phyloP scores from a whole-genome alignment of 2,797 vertebrate species.

The Sebastes minor region DNA sequence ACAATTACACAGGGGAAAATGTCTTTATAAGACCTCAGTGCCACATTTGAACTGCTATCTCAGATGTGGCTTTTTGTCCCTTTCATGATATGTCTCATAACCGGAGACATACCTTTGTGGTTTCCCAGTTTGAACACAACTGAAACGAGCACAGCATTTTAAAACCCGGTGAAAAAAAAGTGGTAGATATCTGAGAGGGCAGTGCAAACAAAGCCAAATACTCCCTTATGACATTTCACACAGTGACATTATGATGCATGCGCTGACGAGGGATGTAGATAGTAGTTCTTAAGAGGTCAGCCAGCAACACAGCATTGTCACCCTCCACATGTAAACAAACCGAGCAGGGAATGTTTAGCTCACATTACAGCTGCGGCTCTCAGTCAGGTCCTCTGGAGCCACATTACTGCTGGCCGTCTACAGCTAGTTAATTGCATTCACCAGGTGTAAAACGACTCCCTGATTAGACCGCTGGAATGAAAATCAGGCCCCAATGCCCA shows the following conservation, averaged over 20 bases:
- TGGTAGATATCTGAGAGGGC: constrained; percentile 7
- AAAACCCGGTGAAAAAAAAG: neutral
- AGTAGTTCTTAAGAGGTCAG: constrained; percentile 38
- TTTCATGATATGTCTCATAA: constrained; percentile 11
- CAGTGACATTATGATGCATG: constrained; percentile 22
- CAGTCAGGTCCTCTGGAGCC: constrained; percentile 33
- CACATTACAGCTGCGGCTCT: constrained; percentile 32
- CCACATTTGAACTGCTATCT: constrained; percentile 31
- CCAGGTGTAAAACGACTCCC: constrained; percentile 63
- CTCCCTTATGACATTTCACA: constrained; percentile 37
- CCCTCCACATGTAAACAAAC: constrained; percentile 52
- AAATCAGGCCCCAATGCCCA: constrained; percentile 43
- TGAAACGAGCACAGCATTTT: constrained; percentile 16
- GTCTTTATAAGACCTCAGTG: constrained; percentile 10
- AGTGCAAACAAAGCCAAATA: constrained; percentile 29
- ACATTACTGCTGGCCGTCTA: constrained; percentile 32
- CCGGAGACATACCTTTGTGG: neutral
- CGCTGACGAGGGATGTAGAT: constrained; percentile 33
- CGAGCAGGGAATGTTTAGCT: constrained; percentile 32
- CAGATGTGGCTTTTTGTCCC: constrained; percentile 7
- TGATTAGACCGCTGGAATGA: constrained; percentile 50
- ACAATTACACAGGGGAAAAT: neutral
- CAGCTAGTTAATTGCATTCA: constrained; percentile 60
- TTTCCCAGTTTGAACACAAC: neutral
- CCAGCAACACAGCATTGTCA: constrained; percentile 9